Conservation (phyloP, 2,888 invertebrate species). For the Andrena marginata region DNA sequence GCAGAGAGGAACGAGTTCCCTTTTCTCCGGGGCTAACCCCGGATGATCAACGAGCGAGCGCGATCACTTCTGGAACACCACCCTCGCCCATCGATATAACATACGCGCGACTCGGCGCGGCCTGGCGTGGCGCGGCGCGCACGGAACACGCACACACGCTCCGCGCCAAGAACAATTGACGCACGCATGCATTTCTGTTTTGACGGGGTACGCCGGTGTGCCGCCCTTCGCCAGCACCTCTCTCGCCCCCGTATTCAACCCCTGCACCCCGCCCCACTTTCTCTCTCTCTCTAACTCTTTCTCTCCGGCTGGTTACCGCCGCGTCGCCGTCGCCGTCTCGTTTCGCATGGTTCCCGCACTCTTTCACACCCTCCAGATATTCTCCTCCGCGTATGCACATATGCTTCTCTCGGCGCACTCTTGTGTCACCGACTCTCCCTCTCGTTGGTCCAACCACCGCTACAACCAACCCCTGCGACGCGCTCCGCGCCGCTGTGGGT, state of each 20-base stretch:
- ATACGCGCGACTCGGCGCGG: constrained; percentile 36
- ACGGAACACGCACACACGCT: constrained; percentile 1
- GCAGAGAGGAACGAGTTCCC: constrained; percentile 52
- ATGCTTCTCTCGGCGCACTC: constrained; percentile 65
- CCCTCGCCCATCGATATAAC: constrained; percentile 56
- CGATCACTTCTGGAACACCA: constrained; percentile 58
- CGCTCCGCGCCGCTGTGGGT: not conserved
- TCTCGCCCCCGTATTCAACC: constrained; percentile 38
- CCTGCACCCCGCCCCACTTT: not conserved
- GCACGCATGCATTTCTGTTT: constrained; percentile 79
- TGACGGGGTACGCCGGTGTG: constrained; percentile 61
- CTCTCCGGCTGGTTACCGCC: constrained; percentile 22
- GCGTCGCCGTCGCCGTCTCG: constrained; percentile 61
- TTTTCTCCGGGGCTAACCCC: constrained; percentile 51
- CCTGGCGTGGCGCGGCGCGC: constrained; percentile 25
- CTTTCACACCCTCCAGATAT: constrained; percentile 80
- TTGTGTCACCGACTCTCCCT: constrained; percentile 30
- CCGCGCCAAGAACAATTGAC: constrained; percentile 75
- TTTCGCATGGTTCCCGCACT: constrained; percentile 72
- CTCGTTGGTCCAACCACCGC: constrained; percentile 51
- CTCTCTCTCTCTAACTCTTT: constrained; percentile 40
- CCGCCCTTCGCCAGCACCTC: constrained; percentile 52
- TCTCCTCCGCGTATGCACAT: constrained; percentile 70
- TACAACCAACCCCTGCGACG: constrained; percentile 42
- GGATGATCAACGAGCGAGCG: constrained; percentile 57